A percentile compares a stretch with the other conserved stretches of the same genome.
These are phyloP conservation scores for Bettongia penicillata DNA, from an alignment of 2,113 vertebrate genomes.

Conservation along the genomic window DNA sequence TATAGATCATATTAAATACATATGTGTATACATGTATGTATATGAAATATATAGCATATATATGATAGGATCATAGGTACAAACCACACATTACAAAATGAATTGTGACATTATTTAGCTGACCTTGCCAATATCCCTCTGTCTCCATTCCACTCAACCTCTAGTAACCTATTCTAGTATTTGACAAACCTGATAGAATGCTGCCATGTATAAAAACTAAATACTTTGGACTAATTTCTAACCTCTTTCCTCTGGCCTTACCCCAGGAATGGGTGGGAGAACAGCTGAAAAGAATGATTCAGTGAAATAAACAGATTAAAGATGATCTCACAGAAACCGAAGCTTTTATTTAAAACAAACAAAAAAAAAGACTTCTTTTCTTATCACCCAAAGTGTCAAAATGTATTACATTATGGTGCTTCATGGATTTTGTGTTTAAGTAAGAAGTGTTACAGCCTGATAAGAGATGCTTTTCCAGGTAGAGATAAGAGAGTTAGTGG, in stretches of 20 bases:
- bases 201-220: background rate
- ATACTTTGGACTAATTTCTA: conserved; percentile 13
- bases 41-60: background rate
- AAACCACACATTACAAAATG: background rate
- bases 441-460: conserved; percentile 28
- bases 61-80: background rate
- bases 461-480: conserved; percentile 39
- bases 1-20: background rate
- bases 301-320: conserved; percentile 25
- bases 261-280: background rate
- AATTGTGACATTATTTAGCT: background rate
- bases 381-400: conserved; percentile 35
- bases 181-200: conserved; percentile 13
- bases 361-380: background rate
- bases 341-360: conserved; percentile 5
- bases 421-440: conserved; percentile 10
- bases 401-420: conserved; percentile 15
- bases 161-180: background rate
- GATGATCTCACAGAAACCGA: conserved; percentile 47
- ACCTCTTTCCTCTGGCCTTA: conserved; percentile 1
- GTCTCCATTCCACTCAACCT: background rate
- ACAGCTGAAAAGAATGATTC: conserved; percentile 44
- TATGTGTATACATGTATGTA: background rate
- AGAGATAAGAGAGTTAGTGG: background rate
- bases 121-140: background rate